Evolutionary conservation across 2,797 vertebrate species (phyloP).

Genomic region (Danionella dracula): DNA sequence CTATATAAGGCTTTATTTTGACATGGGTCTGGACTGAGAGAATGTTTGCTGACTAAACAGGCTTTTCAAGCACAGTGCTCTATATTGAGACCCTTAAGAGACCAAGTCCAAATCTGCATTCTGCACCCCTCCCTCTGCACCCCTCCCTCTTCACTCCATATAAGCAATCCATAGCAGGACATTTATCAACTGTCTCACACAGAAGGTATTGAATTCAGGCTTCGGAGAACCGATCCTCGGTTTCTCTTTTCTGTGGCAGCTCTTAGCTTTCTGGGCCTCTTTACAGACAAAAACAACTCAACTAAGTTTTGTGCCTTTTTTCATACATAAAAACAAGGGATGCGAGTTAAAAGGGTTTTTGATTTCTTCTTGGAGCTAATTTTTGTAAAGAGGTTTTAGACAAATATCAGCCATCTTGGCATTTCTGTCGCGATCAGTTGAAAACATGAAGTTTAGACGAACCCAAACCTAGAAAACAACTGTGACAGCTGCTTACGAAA

Average conservation of each 20-base stretch:
- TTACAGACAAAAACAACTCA: no score
- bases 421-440: no score
- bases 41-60: conserved; percentile 24
- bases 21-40: not conserved
- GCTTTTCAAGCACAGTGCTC: conserved; percentile 48
- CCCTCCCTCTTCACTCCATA: conserved; percentile 61
- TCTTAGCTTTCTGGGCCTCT: not conserved
- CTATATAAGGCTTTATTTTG: not conserved
- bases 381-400: no score
- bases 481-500: conserved; percentile 67
- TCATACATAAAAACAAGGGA: no score
- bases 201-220: conserved; percentile 35
- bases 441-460: not conserved
- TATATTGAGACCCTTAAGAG: conserved; percentile 53
- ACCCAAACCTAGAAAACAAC: conserved; percentile 48
- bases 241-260: not conserved
- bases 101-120: conserved; percentile 53
- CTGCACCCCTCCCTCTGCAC: conserved; percentile 48
- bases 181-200: conserved; percentile 56
- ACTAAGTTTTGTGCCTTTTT: no score
- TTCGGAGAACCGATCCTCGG: conserved; percentile 27
- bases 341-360: no score
- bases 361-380: no score
- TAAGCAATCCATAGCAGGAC: conserved; percentile 57
- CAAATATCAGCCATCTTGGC: no score